phyloP scores from a whole-genome alignment of 2,888 invertebrate species.

The Camponotus fellah region DNA sequence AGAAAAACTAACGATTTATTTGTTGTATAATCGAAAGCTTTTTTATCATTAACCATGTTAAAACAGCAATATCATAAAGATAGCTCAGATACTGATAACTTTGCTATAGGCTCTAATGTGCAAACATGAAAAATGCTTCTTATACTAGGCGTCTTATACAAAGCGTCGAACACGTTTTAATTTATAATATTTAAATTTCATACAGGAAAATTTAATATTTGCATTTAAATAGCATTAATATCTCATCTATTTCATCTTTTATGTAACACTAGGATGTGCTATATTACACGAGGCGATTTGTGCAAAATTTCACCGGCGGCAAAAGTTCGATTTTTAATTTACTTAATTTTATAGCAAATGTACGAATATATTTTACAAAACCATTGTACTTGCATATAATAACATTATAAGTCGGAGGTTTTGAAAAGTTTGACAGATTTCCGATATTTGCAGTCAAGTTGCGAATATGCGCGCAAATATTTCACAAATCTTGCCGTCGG shows the following conservation, averaged over 20 bases:
- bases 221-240: neutral
- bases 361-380: neutral
- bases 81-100: neutral
- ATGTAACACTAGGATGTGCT: neutral
- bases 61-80: constrained; percentile 16
- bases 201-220: neutral
- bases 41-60: constrained; percentile 26
- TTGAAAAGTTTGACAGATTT: neutral
- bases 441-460: neutral
- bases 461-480: constrained; percentile 8
- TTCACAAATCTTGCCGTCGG: constrained; percentile 66
- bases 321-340: neutral
- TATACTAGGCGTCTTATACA: neutral
- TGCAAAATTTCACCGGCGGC: neutral
- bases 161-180: neutral
- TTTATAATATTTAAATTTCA: neutral
- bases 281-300: neutral
- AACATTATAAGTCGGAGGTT: neutral
- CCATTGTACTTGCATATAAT: neutral
- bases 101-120: neutral
- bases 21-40: constrained; percentile 16
- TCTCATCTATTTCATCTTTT: neutral
- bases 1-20: constrained; percentile 30
- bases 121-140: constrained; percentile 8
- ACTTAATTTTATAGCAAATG: neutral